Percentiles rank a stretch among this genome's conserved stretches.
Conservation (phyloP, 2,888 invertebrate genomes). For the Amblyjoppa proteus region DNA sequence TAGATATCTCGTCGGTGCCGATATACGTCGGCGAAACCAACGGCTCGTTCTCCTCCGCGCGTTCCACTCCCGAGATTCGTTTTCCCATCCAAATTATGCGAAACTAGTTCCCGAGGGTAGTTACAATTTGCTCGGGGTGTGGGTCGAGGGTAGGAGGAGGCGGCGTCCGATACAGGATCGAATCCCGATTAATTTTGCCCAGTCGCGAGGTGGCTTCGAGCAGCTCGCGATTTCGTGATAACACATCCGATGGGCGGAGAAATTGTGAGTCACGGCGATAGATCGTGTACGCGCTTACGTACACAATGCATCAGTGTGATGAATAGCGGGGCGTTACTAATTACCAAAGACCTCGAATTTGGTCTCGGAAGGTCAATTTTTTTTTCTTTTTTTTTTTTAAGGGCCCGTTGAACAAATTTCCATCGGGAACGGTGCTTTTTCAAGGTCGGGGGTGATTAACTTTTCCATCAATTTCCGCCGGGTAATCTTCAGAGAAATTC, state of each 20-base stretch:
- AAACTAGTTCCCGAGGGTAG: conserved; percentile 81
- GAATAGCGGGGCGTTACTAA: not conserved
- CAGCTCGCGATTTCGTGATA: conserved; percentile 44
- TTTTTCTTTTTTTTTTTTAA: not conserved
- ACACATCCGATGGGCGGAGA: conserved; percentile 64
- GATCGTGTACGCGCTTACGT: conserved; percentile 42
- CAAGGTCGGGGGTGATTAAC: not conserved
- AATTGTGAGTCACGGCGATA: conserved; percentile 73
- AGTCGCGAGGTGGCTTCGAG: conserved; percentile 47
- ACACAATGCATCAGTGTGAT: conserved; percentile 44
- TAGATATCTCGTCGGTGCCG: conserved; percentile 46
- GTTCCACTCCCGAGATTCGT: conserved; percentile 74
- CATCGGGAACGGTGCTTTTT: not conserved
- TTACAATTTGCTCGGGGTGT: conserved; percentile 80
- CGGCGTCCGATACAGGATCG: conserved; percentile 76
- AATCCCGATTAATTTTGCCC: conserved; percentile 81
- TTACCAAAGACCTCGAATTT: not conserved
- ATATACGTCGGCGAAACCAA: conserved; percentile 40
- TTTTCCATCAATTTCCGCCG: not conserved
- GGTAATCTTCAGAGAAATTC: not conserved
- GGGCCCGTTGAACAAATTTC: not conserved
- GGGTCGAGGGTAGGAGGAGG: conserved; percentile 71
- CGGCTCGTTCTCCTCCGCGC: conserved; percentile 28
- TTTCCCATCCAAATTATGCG: conserved; percentile 81
- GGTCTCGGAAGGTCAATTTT: not conserved